phyloP scores from a whole-genome alignment of 1,140 invertebrate species.

The Bombyx mori region ASM3026992v2 NC_085133.1:3615001-3615500 shows the following conservation, averaged over 20 bases:
- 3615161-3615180: too few species aligned
- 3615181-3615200: too few species aligned
- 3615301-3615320: slow-evolving; percentile 66
- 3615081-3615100: too few species aligned
- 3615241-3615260: background rate
- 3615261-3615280: background rate
- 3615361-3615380: slow-evolving; percentile 58
- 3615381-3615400: slow-evolving; percentile 54
- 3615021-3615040: too few species aligned
- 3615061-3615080: too few species aligned
- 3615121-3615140: too few species aligned
- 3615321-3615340: slow-evolving; percentile 59
- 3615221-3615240: background rate
- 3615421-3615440: slow-evolving; percentile 37
- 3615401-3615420: slow-evolving; percentile 57
- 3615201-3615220: too few species aligned
- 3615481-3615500: slow-evolving; percentile 36
- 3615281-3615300: slow-evolving; percentile 53
- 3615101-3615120: too few species aligned
- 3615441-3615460: slow-evolving; percentile 33
- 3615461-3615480: slow-evolving; percentile 35
- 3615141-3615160: too few species aligned
- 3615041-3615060: too few species aligned
- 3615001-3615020: background rate
- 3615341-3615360: slow-evolving; percentile 50